Percentiles rank a stretch among this genome's conserved stretches.
Evolutionary conservation across 2,797 vertebrate genomes (phyloP).

Genomic region (Poecilia picta): DNA sequence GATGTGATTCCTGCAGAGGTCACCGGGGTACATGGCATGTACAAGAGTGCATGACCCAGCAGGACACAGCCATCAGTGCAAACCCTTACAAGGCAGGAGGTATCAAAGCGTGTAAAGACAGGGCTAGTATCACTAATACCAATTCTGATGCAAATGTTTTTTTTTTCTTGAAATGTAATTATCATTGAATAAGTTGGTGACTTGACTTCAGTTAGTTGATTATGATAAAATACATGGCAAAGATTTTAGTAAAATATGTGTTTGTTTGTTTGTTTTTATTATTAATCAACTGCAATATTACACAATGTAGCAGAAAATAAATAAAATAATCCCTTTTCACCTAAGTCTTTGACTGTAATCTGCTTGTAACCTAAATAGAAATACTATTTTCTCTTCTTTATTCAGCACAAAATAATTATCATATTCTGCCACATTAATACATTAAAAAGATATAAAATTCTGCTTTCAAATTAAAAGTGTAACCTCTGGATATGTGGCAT

Average conservation of each 20-base stretch:
- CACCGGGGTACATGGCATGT: not conserved
- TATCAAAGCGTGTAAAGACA: not conserved
- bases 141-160: too few relatives aligned
- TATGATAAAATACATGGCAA: not conserved
- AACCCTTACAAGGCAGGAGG: not conserved
- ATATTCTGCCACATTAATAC: not conserved
- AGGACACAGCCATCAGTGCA: not conserved
- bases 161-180: too few relatives aligned
- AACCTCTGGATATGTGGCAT: not conserved
- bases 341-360: not conserved
- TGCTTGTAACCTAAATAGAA: not conserved
- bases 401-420: not conserved
- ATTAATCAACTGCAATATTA: not conserved
- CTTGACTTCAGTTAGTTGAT: too few relatives aligned
- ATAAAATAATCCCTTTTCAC: not conserved
- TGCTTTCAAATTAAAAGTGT: not conserved
- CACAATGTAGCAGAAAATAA: not conserved
- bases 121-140: too few relatives aligned
- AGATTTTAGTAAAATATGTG: too few relatives aligned
- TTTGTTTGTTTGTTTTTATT: not conserved
- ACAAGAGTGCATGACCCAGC: not conserved
- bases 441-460: not conserved
- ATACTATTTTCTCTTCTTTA: not conserved
- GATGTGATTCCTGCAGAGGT: not conserved
- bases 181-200: too few relatives aligned